Evolutionary conservation across 2,888 invertebrate species (phyloP).

Genomic region (Cephus pulcher): DNA sequence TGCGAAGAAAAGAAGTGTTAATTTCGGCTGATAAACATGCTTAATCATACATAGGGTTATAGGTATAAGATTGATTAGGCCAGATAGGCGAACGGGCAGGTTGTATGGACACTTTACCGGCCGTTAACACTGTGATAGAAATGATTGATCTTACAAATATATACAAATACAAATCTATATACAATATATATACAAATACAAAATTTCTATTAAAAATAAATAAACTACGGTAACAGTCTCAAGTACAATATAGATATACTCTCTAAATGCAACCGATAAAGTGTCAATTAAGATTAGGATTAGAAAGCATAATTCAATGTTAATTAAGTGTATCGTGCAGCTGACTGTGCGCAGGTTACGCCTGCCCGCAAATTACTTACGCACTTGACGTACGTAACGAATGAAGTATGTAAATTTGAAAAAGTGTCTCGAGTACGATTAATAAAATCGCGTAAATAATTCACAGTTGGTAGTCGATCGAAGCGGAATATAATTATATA

Average conservation of each 20-base stretch:
- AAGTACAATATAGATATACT: not conserved
- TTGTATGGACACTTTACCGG: not conserved
- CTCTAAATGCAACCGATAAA: not conserved
- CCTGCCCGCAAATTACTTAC: not conserved
- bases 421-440: not conserved
- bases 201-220: not conserved
- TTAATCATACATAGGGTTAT: not conserved
- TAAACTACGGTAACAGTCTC: not conserved
- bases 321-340: not conserved
- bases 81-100: not conserved
- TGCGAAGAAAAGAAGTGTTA: not conserved
- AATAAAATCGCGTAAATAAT: too few relatives aligned
- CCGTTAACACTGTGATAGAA: not conserved
- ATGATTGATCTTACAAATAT: not conserved
- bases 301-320: not conserved
- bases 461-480: not conserved
- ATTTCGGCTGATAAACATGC: not conserved
- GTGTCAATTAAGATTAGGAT: not conserved
- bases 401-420: not conserved
- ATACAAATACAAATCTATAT: too few relatives aligned
- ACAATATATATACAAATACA: too few relatives aligned
- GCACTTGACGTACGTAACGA: not conserved
- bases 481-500: not conserved
- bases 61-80: not conserved
- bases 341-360: not conserved